These are phyloP conservation scores for Pelobates cultripes DNA, from an alignment of 2,797 vertebrate species.

Conservation along the genomic window DNA sequence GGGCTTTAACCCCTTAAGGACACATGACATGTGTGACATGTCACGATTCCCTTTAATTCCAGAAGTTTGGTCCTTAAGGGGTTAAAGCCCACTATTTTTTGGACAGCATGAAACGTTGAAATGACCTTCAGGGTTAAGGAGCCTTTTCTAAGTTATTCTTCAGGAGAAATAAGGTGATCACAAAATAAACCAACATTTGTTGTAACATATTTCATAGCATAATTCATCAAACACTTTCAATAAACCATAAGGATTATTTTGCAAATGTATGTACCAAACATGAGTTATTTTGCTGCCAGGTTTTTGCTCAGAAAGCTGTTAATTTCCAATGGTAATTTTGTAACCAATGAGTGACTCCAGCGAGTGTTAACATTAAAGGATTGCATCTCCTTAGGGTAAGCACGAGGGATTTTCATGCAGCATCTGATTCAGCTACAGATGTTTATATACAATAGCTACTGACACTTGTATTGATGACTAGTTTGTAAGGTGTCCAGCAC, in stretches of 20 bases:
- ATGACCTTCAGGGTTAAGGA: too few relatives aligned
- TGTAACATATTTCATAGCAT: too few relatives aligned
- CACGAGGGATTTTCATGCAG: constrained; percentile 61
- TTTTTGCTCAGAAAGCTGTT: constrained; percentile 62
- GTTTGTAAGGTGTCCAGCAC: constrained; percentile 63
- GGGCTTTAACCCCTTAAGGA: too few relatives aligned
- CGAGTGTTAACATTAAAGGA: constrained; percentile 67
- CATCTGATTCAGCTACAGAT: constrained; percentile 65
- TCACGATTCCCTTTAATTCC: too few relatives aligned
- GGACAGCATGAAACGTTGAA: too few relatives aligned
- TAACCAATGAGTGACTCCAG: constrained; percentile 67
- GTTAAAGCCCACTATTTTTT: too few relatives aligned
- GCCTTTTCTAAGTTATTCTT: too few relatives aligned
- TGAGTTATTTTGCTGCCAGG: background rate
- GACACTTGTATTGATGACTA: constrained; percentile 67
- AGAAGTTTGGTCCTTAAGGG: too few relatives aligned
- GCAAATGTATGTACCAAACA: background rate
- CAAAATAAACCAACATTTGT: too few relatives aligned
- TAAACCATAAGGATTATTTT: constrained; percentile 1
- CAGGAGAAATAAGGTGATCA: too few relatives aligned
- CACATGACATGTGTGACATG: too few relatives aligned
- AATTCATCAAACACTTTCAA: background rate
- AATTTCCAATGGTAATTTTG: constrained; percentile 63
- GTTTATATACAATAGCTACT: constrained; percentile 65
- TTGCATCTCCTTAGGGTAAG: constrained; percentile 65